Evolutionary conservation across 2,113 vertebrate genomes (phyloP).

Genomic region (Phalacrocorax aristotelis): DNA sequence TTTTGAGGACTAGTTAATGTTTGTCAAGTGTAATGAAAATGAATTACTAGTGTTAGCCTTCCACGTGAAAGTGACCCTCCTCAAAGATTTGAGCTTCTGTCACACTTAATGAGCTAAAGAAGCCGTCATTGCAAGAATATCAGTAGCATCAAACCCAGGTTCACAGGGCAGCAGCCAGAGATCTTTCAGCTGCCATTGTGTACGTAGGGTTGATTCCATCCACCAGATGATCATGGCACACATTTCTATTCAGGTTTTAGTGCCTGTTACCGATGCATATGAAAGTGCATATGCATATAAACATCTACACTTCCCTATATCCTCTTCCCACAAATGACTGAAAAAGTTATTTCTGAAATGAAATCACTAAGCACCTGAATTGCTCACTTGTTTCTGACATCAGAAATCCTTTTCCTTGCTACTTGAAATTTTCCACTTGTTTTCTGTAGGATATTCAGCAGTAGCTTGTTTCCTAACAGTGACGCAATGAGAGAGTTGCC

Average conservation of each 20-base stretch:
- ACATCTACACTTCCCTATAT: not conserved
- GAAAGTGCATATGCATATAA: not conserved
- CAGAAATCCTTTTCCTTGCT: not conserved
- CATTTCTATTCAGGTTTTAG: not conserved
- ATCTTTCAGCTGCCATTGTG: not conserved
- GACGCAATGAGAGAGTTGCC: not conserved
- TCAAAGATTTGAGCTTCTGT: not conserved
- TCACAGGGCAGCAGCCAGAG: not conserved
- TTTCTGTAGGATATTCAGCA: not conserved
- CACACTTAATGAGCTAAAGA: not conserved
- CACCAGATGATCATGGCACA: accelerated
- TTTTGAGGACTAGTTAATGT: not conserved
- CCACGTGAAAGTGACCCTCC: not conserved
- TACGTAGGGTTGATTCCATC: not conserved
- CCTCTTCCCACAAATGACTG: not conserved
- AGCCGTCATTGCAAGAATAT: not conserved
- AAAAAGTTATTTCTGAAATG: not conserved
- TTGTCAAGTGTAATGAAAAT: not conserved
- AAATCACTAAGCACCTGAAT: not conserved
- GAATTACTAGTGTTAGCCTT: not conserved
- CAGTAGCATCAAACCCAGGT: not conserved
- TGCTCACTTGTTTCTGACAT: not conserved
- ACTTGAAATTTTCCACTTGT: not conserved
- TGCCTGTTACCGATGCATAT: not conserved
- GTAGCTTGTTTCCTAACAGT: not conserved